Evolutionary conservation across 2,888 invertebrate genomes (phyloP).

Genomic region (Habrosyne pyritoides): DNA sequence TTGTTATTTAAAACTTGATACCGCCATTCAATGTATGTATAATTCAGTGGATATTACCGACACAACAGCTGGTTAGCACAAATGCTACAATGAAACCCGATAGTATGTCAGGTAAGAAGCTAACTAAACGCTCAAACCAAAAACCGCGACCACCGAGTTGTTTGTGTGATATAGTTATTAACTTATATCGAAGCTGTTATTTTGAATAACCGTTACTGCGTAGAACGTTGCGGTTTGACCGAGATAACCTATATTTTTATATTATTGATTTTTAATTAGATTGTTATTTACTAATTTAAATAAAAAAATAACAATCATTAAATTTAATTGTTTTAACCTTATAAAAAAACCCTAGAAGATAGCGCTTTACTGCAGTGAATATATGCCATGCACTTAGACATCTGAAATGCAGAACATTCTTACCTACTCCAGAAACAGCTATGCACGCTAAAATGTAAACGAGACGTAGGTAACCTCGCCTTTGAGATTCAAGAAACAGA

Average conservation of each 20-base stretch:
- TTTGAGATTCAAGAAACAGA: background rate
- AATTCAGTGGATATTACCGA: no score
- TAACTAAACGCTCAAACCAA: background rate
- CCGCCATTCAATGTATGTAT: no score
- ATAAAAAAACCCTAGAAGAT: no score
- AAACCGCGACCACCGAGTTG: background rate
- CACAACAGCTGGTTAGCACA: background rate
- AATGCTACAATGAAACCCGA: background rate
- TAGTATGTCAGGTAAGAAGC: background rate
- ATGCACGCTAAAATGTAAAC: background rate
- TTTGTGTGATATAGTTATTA: background rate
- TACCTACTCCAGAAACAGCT: background rate
- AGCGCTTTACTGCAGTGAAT: no score
- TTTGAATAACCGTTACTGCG: constrained; percentile 3
- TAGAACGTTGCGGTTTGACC: constrained; percentile 9
- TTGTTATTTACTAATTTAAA: no score
- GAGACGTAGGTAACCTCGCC: background rate
- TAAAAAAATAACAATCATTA: no score
- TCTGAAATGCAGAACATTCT: background rate
- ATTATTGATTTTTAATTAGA: background rate
- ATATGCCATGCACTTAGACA: background rate
- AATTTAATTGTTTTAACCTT: no score
- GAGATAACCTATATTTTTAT: background rate
- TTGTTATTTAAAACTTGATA: background rate
- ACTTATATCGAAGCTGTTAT: background rate